Conservation (phyloP, 2,888 invertebrate genomes). For the Hyposoter dolosus region DNA sequence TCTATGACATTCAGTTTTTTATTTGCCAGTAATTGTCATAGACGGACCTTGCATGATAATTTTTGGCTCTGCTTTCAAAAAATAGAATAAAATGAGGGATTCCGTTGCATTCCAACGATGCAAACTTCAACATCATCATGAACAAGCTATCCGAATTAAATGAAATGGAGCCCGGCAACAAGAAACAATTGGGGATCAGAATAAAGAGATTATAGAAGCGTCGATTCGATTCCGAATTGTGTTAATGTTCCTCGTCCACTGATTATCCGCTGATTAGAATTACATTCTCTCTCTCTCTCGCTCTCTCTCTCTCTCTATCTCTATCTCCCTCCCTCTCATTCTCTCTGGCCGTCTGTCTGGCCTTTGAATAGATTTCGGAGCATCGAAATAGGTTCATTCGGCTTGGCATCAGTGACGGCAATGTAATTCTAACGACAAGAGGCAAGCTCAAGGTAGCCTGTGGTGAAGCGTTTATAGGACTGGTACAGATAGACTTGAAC, state of each 20-base stretch:
- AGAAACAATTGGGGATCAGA: conserved; percentile 37
- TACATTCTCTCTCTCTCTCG: conserved; percentile 36
- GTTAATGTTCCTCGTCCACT: conserved; percentile 51
- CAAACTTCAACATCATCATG: not conserved
- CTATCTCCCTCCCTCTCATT: not conserved
- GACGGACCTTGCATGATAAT: too few relatives aligned
- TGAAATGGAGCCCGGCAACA: not conserved
- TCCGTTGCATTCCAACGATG: too few relatives aligned
- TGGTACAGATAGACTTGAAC: conserved; percentile 19
- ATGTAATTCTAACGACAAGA: conserved; percentile 53
- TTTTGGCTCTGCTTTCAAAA: too few relatives aligned
- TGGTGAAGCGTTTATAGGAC: conserved; percentile 34
- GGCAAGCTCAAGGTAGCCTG: conserved; percentile 36
- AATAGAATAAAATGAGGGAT: too few relatives aligned
- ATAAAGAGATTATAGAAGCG: conserved; percentile 33
- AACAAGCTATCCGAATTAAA: not conserved
- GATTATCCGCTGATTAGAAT: conserved; percentile 71
- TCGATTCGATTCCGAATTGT: conserved; percentile 51
- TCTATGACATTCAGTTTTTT: too few relatives aligned
- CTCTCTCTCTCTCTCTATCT: not conserved
- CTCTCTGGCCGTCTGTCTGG: conserved; percentile 6
- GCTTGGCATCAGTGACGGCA: conserved; percentile 31
- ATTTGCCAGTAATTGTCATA: too few relatives aligned
- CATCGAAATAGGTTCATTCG: conserved; percentile 41
- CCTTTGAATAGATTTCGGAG: conserved; percentile 37